Evolutionary conservation across 2,113 vertebrate genomes (phyloP).

Genomic region (Anser brachyrhynchus): DNA sequence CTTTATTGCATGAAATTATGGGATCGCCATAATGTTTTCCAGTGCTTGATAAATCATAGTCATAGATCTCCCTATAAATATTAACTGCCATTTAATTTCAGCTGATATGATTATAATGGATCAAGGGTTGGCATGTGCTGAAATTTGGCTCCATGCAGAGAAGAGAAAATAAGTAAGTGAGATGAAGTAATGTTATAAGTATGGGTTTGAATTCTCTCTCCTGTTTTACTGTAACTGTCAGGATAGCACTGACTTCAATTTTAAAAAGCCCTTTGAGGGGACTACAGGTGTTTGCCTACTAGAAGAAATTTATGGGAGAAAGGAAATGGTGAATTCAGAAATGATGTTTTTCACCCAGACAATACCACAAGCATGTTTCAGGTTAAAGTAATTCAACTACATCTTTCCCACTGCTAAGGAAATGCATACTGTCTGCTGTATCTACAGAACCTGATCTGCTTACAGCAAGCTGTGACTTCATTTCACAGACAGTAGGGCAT

Average conservation of each 20-base stretch:
- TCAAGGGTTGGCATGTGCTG: not conserved
- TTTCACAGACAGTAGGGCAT: not conserved
- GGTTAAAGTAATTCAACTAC: not conserved
- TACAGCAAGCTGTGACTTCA: not conserved
- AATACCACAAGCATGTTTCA: not conserved
- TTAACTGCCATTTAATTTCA: slow-evolving; percentile 16
- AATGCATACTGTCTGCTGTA: fast-evolving
- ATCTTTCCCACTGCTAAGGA: not conserved
- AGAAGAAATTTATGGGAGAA: not conserved
- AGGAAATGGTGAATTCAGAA: not conserved
- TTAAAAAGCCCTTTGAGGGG: not conserved
- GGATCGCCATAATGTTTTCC: not conserved
- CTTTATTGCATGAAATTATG: not conserved
- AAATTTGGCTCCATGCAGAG: not conserved
- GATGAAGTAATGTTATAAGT: not conserved
- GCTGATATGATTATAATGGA: not conserved
- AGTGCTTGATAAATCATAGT: not conserved
- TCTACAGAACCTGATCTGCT: not conserved
- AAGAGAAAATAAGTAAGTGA: not conserved
- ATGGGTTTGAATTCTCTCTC: not conserved
- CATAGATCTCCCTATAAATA: slow-evolving; percentile 1
- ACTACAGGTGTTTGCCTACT: not conserved
- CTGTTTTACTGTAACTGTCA: not conserved
- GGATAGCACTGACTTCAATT: not conserved
- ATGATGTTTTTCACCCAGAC: not conserved